A percentile compares a stretch with the other conserved stretches of the same genome.
Conservation (phyloP, 2,797 vertebrate genomes). For the Threskiornis aethiopicus region DNA sequence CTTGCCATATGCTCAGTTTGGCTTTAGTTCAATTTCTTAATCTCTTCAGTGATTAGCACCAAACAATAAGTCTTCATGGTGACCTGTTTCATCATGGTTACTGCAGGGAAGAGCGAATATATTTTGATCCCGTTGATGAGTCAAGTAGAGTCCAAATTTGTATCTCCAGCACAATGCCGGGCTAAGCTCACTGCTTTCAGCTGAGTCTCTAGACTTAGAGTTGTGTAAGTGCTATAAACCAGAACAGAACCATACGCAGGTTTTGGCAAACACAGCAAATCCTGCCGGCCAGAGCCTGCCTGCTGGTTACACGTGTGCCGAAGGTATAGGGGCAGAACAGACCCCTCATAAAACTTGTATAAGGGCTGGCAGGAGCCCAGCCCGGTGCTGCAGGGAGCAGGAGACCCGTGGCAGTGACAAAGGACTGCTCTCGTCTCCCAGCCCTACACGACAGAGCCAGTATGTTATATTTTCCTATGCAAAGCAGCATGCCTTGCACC, state of each 20-base stretch:
- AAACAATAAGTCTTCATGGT: neutral
- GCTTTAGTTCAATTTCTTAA: neutral
- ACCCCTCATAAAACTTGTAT: neutral
- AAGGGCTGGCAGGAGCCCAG: neutral
- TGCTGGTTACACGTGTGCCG: accelerated
- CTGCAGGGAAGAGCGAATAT: neutral
- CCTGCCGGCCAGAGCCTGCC: neutral
- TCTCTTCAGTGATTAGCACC: neutral
- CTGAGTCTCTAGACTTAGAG: neutral
- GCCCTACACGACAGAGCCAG: too few species aligned
- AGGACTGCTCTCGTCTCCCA: neutral
- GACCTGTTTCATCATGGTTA: neutral
- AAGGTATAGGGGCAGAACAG: neutral
- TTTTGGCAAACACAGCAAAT: neutral
- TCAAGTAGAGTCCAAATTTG: neutral
- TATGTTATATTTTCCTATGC: neutral
- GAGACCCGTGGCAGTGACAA: neutral
- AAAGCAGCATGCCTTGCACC: neutral
- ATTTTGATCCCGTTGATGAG: neutral
- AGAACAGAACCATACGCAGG: accelerated
- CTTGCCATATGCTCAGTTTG: neutral
- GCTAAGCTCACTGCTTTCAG: neutral
- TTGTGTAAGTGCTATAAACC: neutral
- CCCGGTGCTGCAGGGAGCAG: neutral
- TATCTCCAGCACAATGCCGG: accelerated